Evolutionary conservation across 2,113 vertebrate species (phyloP).

Genomic region (Pelobates fuscus): DNA sequence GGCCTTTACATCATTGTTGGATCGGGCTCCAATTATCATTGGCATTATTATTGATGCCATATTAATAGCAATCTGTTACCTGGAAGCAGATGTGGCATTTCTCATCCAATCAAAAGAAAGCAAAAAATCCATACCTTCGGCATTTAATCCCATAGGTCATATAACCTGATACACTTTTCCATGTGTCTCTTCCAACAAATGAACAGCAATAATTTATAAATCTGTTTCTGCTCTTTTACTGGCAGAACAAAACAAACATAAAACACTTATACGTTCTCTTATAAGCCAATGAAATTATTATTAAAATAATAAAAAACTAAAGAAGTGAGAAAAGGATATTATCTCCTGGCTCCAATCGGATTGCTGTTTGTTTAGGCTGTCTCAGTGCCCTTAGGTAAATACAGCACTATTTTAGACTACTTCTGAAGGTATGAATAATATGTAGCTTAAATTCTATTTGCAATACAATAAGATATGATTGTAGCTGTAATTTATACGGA

Average conservation of each 20-base stretch:
- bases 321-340: conserved; percentile 43
- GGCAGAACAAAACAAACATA: conserved; percentile 51
- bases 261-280: conserved; percentile 48
- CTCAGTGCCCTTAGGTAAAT: conserved; percentile 10
- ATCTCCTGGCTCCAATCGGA: conserved; percentile 40
- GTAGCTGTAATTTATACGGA: too few species aligned
- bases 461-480: too few species aligned
- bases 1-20: conserved; percentile 33
- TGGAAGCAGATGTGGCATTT: conserved; percentile 48
- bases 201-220: conserved; percentile 49
- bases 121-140: conserved; percentile 30
- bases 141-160: conserved; percentile 47
- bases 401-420: conserved; percentile 12
- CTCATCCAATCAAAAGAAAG: conserved; percentile 40
- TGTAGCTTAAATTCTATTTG: conserved; percentile 13
- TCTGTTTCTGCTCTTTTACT: conserved; percentile 48
- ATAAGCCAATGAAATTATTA: conserved; percentile 50
- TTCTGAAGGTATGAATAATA: conserved; percentile 1
- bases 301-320: conserved; percentile 46
- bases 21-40: conserved; percentile 14
- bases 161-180: conserved; percentile 50
- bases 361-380: conserved; percentile 31
- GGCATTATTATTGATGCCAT: conserved; percentile 42
- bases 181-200: conserved; percentile 50
- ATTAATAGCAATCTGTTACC: conserved; percentile 46